Conservation (phyloP, 2,888 invertebrate species). For the Cepaea hortensis region DNA sequence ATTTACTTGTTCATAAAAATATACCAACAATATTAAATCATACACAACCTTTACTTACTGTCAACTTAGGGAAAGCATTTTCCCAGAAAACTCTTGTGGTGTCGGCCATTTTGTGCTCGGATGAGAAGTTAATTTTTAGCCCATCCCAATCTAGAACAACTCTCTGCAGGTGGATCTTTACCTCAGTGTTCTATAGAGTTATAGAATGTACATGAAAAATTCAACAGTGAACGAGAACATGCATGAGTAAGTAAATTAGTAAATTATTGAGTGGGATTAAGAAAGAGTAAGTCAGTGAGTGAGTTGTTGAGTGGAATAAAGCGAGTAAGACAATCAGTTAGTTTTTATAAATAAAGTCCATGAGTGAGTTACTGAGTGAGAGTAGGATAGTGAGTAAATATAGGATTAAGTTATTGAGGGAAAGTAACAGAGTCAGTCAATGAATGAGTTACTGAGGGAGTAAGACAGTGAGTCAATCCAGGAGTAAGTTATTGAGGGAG, state of each 20-base stretch:
- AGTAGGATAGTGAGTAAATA: too few relatives aligned
- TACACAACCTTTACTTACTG: constrained; percentile 58
- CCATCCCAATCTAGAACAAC: constrained; percentile 67
- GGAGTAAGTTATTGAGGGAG: too few relatives aligned
- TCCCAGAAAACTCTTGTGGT: constrained; percentile 86
- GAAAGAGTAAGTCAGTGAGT: not conserved
- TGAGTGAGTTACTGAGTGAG: too few relatives aligned
- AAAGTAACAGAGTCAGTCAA: too few relatives aligned
- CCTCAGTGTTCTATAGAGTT: constrained; percentile 60
- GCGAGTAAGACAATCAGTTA: too few relatives aligned
- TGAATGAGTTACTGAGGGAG: too few relatives aligned
- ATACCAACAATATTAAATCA: not conserved
- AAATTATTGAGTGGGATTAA: not conserved
- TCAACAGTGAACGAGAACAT: not conserved
- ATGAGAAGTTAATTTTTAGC: constrained; percentile 61
- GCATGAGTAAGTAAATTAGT: not conserved
- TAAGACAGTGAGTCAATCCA: too few relatives aligned
- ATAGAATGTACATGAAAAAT: not conserved
- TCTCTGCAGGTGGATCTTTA: constrained; percentile 61
- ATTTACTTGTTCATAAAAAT: too few relatives aligned
- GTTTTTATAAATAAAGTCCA: too few relatives aligned
- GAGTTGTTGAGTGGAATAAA: not conserved
- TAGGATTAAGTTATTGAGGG: too few relatives aligned
- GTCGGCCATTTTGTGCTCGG: constrained; percentile 81
- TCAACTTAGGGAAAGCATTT: constrained; percentile 80